Evolutionary conservation across 2,797 vertebrate species (phyloP).

Genomic region (Phoeniculus purpureus): DNA sequence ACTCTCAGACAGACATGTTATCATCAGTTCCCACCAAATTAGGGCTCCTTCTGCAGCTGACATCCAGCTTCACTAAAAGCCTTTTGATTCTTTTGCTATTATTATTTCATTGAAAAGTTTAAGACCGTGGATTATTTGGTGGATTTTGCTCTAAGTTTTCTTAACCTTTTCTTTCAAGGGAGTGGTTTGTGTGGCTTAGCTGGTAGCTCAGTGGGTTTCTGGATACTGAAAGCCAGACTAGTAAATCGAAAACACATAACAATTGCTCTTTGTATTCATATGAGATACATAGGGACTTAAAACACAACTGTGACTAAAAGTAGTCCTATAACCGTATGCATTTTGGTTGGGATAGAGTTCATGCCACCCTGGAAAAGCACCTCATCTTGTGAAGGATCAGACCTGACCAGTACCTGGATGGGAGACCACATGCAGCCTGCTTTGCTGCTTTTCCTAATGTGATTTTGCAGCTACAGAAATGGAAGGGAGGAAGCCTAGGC

Average conservation of each 20-base stretch:
- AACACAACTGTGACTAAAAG: background rate
- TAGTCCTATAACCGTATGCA: background rate
- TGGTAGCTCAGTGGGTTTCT: background rate
- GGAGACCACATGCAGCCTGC: background rate
- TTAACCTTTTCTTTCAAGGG: background rate
- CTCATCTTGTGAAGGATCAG: too few relatives aligned
- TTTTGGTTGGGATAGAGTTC: background rate
- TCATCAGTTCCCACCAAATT: background rate
- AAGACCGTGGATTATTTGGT: background rate
- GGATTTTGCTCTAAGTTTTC: background rate
- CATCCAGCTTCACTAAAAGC: background rate
- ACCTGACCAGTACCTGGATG: too few relatives aligned
- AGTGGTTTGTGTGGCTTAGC: background rate
- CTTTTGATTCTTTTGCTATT: background rate
- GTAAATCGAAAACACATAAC: background rate
- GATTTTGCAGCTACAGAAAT: background rate
- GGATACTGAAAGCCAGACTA: background rate
- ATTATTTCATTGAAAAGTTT: background rate
- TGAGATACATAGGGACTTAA: background rate
- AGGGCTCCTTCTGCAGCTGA: background rate
- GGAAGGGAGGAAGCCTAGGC: background rate
- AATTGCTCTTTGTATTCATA: background rate
- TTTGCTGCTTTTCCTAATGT: background rate
- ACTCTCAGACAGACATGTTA: background rate
- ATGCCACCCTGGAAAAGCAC: too few relatives aligned